Base-by-base conservation (phyloP, 2,113 vertebrate species). In the Strix uralensis region DNA sequence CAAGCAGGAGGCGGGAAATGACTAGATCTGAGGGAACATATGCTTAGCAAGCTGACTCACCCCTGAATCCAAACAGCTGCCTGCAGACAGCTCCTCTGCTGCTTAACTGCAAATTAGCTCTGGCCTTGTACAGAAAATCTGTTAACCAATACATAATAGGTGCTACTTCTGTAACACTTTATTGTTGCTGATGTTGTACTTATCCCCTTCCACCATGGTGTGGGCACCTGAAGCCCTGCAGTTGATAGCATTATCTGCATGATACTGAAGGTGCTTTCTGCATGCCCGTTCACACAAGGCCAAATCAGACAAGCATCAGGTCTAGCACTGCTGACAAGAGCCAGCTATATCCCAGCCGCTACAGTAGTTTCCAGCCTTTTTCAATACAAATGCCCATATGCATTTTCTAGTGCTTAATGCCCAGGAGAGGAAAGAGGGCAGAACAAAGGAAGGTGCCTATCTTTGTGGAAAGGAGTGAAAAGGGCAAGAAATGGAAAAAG, bases 21-120 rank as follows among this genome's bases (percentile, higher is more conserved):
- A 84, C 75, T 81, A 62, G 77, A 52, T 59, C 32, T 75, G 77
- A 94, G 72, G 72, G 77, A 47, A 38, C 72, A 92, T 52, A 74
- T 32, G 65, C 59, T 44, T 52, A n/a, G 88, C 17, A 7, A 47
- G 86, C 80, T 92, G 90, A 94, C 86, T 92, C 90, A 90, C 82
- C 63, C 77, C 75, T 18, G 25, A 85, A 82, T 59, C 75, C 81
- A 90, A 71, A 58, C 94, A 80, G 78, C 88, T 95, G 94, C 77
- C 66, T 73, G 71, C 78, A 93, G 59, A 88, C 66, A 61, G 62
- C 74, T 93, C 85, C 47, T 85, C 61, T 66, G 61, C 92, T 75
- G 69, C 81, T 71, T 81, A 78, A n/a, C 52, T 67, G 81, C 90
- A 67, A 49, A 67, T 65, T 26, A 81, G 27, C 27, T 87, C 81